These are phyloP conservation scores for Eidolon helvum DNA, from an alignment of 2,113 vertebrate species.

Conservation along the genomic window DNA sequence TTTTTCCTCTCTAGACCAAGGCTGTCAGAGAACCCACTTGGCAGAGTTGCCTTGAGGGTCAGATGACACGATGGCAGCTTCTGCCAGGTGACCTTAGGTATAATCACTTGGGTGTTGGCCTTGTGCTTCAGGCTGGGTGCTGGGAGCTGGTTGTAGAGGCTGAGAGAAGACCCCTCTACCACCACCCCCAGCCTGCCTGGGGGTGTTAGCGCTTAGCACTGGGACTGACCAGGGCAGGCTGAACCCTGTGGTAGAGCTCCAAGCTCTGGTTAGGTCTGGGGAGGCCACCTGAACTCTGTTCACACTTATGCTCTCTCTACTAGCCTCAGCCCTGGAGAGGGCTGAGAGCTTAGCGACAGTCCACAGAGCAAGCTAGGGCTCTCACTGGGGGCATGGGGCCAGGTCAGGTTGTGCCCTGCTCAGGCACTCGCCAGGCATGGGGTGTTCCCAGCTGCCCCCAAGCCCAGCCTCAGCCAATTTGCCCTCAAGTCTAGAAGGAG, in stretches of 20 bases:
- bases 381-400: neutral
- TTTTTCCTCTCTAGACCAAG: neutral
- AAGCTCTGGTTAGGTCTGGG: neutral
- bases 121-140: accelerated
- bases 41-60: neutral
- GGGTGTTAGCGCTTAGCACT: neutral
- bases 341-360: neutral
- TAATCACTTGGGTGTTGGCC: neutral
- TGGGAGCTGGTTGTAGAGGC: neutral
- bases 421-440: neutral
- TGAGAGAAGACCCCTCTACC: neutral
- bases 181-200: neutral
- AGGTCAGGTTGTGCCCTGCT: neutral
- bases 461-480: neutral
- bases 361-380: neutral
- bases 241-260: neutral
- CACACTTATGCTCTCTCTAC: neutral
- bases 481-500: neutral
- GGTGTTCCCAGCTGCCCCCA: neutral
- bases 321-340: neutral
- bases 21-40: neutral
- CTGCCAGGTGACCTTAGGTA: no score
- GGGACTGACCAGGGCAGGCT: neutral
- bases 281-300: neutral
- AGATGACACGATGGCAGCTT: neutral